Evolutionary conservation across 2,113 vertebrate genomes (phyloP).

Genomic region (Dolichotis patagonum): DNA sequence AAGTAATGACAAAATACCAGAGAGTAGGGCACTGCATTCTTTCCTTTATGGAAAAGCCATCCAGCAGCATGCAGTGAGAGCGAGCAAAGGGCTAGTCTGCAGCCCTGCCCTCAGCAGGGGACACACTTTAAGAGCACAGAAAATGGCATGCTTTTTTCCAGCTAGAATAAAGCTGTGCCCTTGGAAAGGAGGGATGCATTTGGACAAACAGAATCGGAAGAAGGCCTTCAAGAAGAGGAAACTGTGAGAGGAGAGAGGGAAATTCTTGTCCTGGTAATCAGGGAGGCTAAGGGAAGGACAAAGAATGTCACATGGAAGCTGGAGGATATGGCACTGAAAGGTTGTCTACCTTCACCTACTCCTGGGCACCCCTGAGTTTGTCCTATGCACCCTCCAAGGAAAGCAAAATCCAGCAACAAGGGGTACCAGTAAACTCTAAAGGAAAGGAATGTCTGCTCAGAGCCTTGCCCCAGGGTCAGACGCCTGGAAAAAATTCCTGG

Average conservation of each 20-base stretch:
- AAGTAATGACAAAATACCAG: background rate
- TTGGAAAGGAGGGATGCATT: background rate
- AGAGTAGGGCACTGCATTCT: background rate
- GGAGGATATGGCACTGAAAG: background rate
- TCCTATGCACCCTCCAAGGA: background rate
- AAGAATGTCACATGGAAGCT: background rate
- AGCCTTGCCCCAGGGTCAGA: constrained; percentile 66
- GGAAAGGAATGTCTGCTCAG: constrained; percentile 70
- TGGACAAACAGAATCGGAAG: background rate
- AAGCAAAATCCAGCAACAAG: background rate
- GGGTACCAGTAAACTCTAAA: background rate
- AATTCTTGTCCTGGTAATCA: background rate
- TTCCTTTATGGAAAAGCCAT: background rate
- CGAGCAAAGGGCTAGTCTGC: background rate
- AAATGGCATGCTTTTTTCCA: background rate
- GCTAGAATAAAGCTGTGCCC: background rate
- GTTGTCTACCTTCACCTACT: background rate
- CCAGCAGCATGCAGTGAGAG: background rate
- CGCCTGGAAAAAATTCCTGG: constrained; percentile 78
- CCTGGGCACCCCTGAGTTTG: background rate
- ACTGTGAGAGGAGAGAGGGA: background rate
- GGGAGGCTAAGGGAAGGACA: background rate
- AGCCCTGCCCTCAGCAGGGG: background rate
- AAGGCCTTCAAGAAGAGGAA: background rate
- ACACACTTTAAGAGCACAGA: background rate